These are phyloP conservation scores for Wiebesia pumilae DNA, from an alignment of 1,140 invertebrate genomes.

Conservation along the genomic window DNA sequence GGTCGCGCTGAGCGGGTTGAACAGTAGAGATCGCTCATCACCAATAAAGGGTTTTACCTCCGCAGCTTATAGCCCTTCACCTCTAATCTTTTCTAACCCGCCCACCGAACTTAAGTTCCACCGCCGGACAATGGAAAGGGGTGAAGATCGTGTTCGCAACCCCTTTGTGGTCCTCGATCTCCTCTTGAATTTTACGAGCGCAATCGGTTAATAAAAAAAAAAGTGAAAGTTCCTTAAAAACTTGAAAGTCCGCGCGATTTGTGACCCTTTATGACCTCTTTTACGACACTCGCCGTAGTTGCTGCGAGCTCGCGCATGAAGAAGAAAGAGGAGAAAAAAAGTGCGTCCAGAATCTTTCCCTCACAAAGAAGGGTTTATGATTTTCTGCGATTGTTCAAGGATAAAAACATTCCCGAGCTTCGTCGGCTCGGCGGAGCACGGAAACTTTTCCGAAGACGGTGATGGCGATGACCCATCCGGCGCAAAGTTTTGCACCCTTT, in stretches of 20 bases:
- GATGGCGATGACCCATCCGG: conserved; percentile 24
- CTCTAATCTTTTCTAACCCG: conserved; percentile 68
- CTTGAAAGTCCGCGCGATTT: conserved; percentile 51
- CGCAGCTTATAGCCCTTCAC: conserved; percentile 53
- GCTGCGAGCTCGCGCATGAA: neutral
- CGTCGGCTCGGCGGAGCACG: neutral
- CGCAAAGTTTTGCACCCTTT: conserved; percentile 65
- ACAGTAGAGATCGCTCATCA: conserved; percentile 69
- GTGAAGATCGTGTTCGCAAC: conserved; percentile 62
- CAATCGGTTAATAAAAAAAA: conserved; percentile 43
- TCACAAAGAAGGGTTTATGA: conserved; percentile 67
- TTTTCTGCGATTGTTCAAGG: conserved; percentile 60
- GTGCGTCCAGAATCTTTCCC: conserved; percentile 52
- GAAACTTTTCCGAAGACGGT: conserved; percentile 28
- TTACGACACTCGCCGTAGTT: conserved; percentile 45
- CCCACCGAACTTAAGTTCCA: conserved; percentile 60
- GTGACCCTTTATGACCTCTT: conserved; percentile 59
- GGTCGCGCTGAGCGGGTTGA: conserved; percentile 65
- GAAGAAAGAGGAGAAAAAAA: conserved; percentile 58
- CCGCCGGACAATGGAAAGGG: conserved; percentile 57
- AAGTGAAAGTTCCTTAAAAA: conserved; percentile 62
- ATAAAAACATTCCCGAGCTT: conserved; percentile 52
- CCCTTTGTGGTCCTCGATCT: conserved; percentile 62
- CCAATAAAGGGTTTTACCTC: conserved; percentile 70
- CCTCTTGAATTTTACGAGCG: conserved; percentile 2